Conservation (phyloP, 92 coral and sea anemone species). For the Siderastrea siderea region DNA sequence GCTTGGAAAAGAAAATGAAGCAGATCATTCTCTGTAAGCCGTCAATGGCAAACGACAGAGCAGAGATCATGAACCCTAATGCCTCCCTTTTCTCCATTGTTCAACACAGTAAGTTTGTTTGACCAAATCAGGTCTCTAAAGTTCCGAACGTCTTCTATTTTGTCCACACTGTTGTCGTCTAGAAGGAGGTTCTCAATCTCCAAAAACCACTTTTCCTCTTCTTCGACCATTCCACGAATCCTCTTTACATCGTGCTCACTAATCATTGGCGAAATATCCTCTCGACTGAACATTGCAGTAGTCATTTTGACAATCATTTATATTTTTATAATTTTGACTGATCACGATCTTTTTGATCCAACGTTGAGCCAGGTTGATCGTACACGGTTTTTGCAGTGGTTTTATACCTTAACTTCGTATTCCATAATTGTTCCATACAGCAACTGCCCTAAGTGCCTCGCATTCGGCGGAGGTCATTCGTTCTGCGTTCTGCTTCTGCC, state of each 20-base stretch:
- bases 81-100: neutral
- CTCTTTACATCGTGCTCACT: neutral
- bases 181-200: neutral
- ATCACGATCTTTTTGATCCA: too few relatives aligned
- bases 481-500: neutral
- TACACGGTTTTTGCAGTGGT: too few relatives aligned
- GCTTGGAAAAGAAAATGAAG: neutral
- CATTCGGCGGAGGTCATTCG: neutral
- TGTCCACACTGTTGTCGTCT: neutral
- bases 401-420: too few relatives aligned
- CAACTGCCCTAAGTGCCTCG: neutral
- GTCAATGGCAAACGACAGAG: neutral
- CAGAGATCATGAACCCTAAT: slow-evolving; percentile 8
- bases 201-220: slow-evolving; percentile 13
- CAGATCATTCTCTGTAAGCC: neutral
- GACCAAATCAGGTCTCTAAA: slow-evolving; percentile 2
- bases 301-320: too few relatives aligned
- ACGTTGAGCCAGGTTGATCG: too few relatives aligned
- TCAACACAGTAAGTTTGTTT: neutral
- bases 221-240: neutral
- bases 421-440: too few relatives aligned
- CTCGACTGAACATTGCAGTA: neutral
- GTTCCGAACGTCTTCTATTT: neutral
- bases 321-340: too few relatives aligned
- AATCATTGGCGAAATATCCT: neutral